Evolutionary conservation across 2,797 vertebrate genomes (phyloP), one percentile per base, ranked within the genome.

Genomic region (Rhabdomys pumilio): DNA sequence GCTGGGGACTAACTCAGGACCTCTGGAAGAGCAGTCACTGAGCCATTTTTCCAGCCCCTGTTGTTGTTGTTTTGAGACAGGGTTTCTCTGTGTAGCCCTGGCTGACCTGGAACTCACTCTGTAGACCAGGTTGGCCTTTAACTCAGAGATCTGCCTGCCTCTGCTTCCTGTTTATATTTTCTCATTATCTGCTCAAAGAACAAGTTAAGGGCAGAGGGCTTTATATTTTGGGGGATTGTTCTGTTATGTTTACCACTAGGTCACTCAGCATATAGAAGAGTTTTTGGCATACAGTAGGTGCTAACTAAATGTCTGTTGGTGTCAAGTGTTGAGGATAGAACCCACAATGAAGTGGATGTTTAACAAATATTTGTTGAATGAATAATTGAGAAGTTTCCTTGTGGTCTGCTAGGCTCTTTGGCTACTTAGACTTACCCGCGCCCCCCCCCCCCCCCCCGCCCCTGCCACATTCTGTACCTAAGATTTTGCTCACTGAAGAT

Each of bases 291-390:
- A 92, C n/a, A 94, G 41, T 17, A 88, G 67, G 34, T 79, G 10
- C 34, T 95, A 72, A 89, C 38, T 80, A 96, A 92, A 80, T 90
- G 87, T 63, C 44, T 82, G 14, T 90, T 80, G 77, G 55, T 57
- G 73, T 81, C 75, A 96, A 97, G 89, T 88, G 47, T 82, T 90
- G 26, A 92, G 31, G 90, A 88, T 34, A 86, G 69, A 69, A 93
- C n/a, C 44, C 89, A 73, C 26, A 61, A 91, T 59, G 57, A 38
- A 92, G 15, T 47, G 89, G 50, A 96, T 92, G 63, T 11, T 92
- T 88, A 95, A 84, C 55, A 93, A 96, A 89, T 85, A 41, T 77
- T 89, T 95, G 57, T 57, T 93, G 59, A 92, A 73, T 95, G 72
- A 76, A 86, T 95, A 86, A 73, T 41, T 79, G 75, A 95, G 92